phyloP scores from a whole-genome alignment of 2,888 invertebrate species.

The Suillia variegata region DNA sequence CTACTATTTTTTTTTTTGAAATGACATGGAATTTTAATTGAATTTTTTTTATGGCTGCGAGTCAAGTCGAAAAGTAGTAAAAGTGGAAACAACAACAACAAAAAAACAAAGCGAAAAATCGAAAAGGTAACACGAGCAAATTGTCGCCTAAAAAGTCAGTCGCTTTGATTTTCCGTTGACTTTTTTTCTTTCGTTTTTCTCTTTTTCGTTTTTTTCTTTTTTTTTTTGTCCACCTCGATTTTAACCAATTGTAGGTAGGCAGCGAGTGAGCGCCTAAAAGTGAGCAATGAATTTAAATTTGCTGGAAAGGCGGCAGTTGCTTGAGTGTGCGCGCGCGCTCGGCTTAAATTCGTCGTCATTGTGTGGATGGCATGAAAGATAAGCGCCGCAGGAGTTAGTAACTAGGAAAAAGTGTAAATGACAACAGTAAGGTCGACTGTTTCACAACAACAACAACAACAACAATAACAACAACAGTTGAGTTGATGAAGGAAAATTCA shows the following conservation, averaged over 20 bases:
- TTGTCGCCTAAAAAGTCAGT: not conserved
- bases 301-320: not conserved
- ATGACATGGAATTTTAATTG: conserved; percentile 22
- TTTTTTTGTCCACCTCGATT: too few relatives aligned
- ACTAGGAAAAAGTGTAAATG: too few relatives aligned
- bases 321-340: not conserved
- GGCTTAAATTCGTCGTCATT: too few relatives aligned
- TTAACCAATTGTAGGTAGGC: too few relatives aligned
- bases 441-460: too few relatives aligned
- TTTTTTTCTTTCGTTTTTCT: too few relatives aligned
- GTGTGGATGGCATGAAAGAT: too few relatives aligned
- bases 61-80: not conserved
- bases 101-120: not conserved
- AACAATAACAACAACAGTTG: too few relatives aligned
- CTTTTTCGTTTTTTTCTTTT: too few relatives aligned
- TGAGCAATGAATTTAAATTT: conserved; percentile 6
- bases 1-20: conserved; percentile 5
- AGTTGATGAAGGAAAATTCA: too few relatives aligned
- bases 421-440: too few relatives aligned
- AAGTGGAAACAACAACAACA: not conserved
- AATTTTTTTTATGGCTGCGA: conserved; percentile 5
- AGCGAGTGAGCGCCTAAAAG: not conserved
- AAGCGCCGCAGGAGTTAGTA: too few relatives aligned
- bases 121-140: not conserved
- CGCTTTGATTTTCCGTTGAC: not conserved